These are phyloP conservation scores for Nephrotoma flavescens DNA, from an alignment of 2,888 invertebrate genomes.

Conservation along the genomic window DNA sequence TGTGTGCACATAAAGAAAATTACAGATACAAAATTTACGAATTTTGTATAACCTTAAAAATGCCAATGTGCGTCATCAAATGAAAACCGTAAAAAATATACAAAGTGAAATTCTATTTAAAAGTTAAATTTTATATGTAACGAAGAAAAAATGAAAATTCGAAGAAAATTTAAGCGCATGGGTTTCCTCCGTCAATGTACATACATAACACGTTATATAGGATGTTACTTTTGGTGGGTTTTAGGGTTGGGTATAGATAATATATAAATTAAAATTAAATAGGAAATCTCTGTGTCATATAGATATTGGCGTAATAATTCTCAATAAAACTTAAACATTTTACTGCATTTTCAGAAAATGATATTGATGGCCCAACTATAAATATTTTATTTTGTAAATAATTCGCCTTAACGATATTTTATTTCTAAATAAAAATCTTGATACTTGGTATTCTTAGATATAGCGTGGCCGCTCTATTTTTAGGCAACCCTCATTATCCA, in stretches of 20 bases:
- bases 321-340: too few species aligned
- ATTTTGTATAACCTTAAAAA: neutral
- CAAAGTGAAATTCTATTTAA: neutral
- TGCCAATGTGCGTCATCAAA: neutral
- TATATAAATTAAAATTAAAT: neutral
- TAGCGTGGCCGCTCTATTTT: neutral
- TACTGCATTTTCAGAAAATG: neutral
- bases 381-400: neutral
- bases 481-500: neutral
- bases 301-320: too few species aligned
- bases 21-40: neutral
- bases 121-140: neutral
- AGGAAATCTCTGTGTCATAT: neutral
- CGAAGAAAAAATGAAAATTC: neutral
- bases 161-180: neutral
- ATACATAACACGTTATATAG: neutral
- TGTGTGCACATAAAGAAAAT: neutral
- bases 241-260: neutral
- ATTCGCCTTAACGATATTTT: neutral
- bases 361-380: neutral
- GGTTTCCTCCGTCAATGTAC: neutral
- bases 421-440: neutral
- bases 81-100: neutral
- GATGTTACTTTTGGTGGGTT: neutral
- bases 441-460: neutral